Conservation (phyloP, 92 coral and sea anemone genomes). For the Paramuricea clavata region DNA sequence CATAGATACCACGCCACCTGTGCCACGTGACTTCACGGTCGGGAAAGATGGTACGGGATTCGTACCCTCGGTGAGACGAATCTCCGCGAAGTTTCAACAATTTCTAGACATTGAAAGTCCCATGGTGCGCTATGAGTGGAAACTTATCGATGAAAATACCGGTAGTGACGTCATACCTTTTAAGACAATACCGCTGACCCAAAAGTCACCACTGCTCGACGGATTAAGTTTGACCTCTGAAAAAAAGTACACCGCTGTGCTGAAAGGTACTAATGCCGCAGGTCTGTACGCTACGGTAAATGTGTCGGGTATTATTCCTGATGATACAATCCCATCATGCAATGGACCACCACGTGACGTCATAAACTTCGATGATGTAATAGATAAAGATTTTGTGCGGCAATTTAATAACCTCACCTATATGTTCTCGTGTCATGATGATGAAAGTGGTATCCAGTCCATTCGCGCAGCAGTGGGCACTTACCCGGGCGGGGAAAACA, state of each 20-base stretch:
- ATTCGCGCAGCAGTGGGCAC: conserved; percentile 86
- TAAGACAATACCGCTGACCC: conserved; percentile 74
- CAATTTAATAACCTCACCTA: conserved; percentile 76
- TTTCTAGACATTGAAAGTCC: conserved; percentile 91
- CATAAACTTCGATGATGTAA: conserved; percentile 44
- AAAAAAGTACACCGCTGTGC: conserved; percentile 67
- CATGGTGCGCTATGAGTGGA: conserved; percentile 88
- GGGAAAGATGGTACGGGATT: conserved; percentile 68
- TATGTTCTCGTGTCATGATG: conserved; percentile 80
- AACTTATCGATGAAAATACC: conserved; percentile 56
- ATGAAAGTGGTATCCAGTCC: conserved; percentile 76
- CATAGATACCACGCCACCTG: conserved; percentile 89
- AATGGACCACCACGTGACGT: conserved; percentile 75
- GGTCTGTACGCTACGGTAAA: conserved; percentile 71
- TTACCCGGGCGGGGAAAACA: conserved; percentile 82
- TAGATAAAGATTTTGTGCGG: conserved; percentile 84
- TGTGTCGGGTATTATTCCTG: conserved; percentile 84
- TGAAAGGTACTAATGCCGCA: conserved; percentile 89
- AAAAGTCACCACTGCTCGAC: conserved; percentile 82
- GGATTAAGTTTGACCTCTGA: conserved; percentile 77
- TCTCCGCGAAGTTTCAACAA: conserved; percentile 74
- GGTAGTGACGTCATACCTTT: conserved; percentile 71
- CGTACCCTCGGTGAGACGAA: conserved; percentile 79
- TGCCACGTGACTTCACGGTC: conserved; percentile 67
- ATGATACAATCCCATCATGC: conserved; percentile 78